Base-by-base conservation (phyloP, 2,113 vertebrate species). In the Boleophthalmus pectinirostris region DNA sequence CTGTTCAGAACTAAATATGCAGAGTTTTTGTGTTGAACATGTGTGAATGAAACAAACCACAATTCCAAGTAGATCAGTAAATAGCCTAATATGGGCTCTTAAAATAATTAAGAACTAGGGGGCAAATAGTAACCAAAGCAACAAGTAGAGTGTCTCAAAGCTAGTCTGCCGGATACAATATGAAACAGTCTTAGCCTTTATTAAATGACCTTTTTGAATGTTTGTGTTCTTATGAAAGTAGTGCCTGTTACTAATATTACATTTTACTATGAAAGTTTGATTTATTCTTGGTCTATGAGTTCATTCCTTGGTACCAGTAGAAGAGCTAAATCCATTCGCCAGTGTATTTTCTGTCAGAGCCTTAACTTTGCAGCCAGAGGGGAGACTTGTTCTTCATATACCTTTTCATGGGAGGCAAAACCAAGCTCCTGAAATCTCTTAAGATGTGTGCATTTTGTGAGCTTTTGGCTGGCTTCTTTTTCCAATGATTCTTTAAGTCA, bases 261-360 rank as follows among this genome's bases (percentile, higher is more conserved):
- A 33, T 61, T 33, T 14, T 33, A 29, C 15, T 20, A 61, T 33
- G 13, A 18, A 18, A 61, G 58, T 33, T 61, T 60, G 66, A 51
- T 81, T 70, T 65, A 23, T 57, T 70, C 51, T 69, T 78, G 75
- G 75, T 72, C 77, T 24, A 46, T 74, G 49, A 61, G 66, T 77
- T 73, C 61, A 70, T 6, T 66, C 54, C 53, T 73, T 51, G 29
- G 16, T 72, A 43, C 1, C 7, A 8, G 38, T 10, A 72, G 66
- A 60, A 33, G 68, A 75, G 74, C 77, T 79, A 75, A 90, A 89
- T 90, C 82, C 85, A 90, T 91, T 89, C 72, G 11, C 51, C 56
- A 54, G 69, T 75, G 67, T 76, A 74, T 88, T 87, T 91, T 80
- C 70, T 83, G 80, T 82, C 80, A 71, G 14, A 64, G 33, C 63